Evolutionary conservation across 1,140 invertebrate species (phyloP), one percentile per base, ranked within the genome.

Genomic region (Holcopasites calliopsidis): DNA sequence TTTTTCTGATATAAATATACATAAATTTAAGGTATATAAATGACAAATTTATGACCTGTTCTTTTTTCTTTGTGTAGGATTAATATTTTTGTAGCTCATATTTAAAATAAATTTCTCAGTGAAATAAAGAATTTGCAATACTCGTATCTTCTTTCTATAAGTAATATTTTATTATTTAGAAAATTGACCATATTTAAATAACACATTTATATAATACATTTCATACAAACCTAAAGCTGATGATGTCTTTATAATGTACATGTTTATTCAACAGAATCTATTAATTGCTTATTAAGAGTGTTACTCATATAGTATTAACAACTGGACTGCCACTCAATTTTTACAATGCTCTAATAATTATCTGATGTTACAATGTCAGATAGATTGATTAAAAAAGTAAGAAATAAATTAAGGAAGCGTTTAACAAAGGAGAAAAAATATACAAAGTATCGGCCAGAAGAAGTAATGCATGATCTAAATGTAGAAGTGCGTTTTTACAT

Each of bases 371-470:
- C 11, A 1, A 31, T n/a, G 16, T 5, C 21, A 47, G 3, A 31
- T 54, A 42, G 3, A 31, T 55, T 55, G 5, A 55, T 66, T 47
- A 6, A 23, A 66, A 66, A 70, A 70, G 28, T 58, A 60, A 76
- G 57, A 58, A 76, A 76, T 76, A 70, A 76, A 58, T 55, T 10
- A 44, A 28, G 54, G 18, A 26, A 13, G 13, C 4, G 13, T 66
- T 75, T 60, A 50, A 42, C 50, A 52, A 42, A n/a, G 6, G 33
- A 26, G 26, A 49, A 16, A 28, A 49, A 35, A 18, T 58, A 0
- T n/a, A 21, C 23, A 21, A 69, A 7, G 0, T 47, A 2, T 26
- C 28, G 0, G 18, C 26, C 7, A 1, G 13, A 33, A 16, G n/a
- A 50, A 28, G 35, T 2, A 38, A 23, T 38, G 38, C 21, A n/a